Evolutionary conservation across 1,140 invertebrate genomes (phyloP).

Genomic region (Pseudomyrmex concolor): DNA sequence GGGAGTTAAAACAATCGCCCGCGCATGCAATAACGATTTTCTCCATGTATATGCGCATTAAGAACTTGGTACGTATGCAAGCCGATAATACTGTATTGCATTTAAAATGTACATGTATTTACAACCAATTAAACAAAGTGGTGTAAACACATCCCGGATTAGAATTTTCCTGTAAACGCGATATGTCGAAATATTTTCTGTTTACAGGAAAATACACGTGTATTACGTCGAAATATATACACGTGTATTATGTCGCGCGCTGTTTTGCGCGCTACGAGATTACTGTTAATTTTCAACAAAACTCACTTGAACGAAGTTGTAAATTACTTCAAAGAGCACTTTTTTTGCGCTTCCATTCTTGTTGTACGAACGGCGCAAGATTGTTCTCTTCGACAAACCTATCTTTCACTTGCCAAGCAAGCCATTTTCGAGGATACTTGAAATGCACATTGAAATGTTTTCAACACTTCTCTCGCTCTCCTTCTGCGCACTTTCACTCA

Average conservation of each 20-base stretch:
- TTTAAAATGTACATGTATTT: too few species aligned
- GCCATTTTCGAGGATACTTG: conserved; percentile 14
- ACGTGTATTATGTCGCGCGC: too few species aligned
- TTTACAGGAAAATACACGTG: too few species aligned
- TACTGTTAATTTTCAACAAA: not conserved
- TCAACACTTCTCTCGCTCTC: not conserved
- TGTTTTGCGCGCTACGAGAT: too few species aligned
- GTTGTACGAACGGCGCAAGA: not conserved
- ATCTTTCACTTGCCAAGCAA: conserved; percentile 46
- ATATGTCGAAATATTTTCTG: too few species aligned
- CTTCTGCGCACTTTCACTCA: not conserved
- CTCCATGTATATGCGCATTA: too few species aligned
- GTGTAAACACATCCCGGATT: too few species aligned
- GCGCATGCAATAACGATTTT: not conserved
- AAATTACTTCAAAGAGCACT: not conserved
- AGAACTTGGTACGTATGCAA: not conserved
- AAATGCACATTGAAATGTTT: conserved; percentile 40
- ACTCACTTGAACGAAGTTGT: not conserved
- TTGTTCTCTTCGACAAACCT: conserved; percentile 35
- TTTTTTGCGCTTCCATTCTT: not conserved
- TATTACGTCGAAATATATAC: too few species aligned
- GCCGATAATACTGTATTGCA: not conserved
- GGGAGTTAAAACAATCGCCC: conserved; percentile 8
- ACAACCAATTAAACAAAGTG: too few species aligned
- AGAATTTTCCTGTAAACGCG: too few species aligned